These are phyloP conservation scores for Paracentrotus lividus DNA, from an alignment of 53 echinoderm and acorn worm species.

Conservation along the genomic window DNA sequence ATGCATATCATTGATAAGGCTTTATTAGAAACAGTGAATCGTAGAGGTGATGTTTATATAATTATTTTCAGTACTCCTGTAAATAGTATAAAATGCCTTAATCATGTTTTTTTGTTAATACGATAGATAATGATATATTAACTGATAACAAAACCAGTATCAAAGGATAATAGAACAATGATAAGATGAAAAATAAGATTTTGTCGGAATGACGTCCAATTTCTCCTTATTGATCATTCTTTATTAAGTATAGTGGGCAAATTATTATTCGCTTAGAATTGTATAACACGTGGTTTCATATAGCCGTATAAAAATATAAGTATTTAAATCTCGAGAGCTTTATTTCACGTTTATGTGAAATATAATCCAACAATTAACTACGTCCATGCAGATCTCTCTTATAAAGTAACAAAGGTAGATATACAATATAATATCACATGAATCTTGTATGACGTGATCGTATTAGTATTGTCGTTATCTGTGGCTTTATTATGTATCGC, in stretches of 20 bases:
- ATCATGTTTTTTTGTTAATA: not conserved
- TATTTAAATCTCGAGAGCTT: not conserved
- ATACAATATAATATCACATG: not conserved
- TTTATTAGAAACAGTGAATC: not conserved
- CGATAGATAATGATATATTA: not conserved
- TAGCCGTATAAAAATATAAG: not conserved
- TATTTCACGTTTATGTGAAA: not conserved
- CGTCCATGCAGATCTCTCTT: not conserved
- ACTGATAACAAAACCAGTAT: not conserved
- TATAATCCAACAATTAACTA: not conserved
- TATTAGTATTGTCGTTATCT: not conserved
- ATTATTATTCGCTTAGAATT: not conserved
- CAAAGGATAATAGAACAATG: not conserved
- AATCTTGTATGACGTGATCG: not conserved
- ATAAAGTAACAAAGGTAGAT: not conserved
- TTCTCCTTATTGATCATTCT: not conserved
- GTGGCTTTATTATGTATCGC: not conserved
- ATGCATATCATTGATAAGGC: not conserved
- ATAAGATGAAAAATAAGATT: too few relatives aligned
- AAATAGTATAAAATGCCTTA: slow-evolving; percentile 43
- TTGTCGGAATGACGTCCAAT: not conserved
- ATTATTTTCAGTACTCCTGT: slow-evolving; percentile 55
- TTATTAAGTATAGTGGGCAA: not conserved
- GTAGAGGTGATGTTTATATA: slow-evolving; percentile 22
- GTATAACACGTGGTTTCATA: not conserved